Conservation (phyloP, 2,113 vertebrate genomes). For the Etheostoma spectabile region DNA sequence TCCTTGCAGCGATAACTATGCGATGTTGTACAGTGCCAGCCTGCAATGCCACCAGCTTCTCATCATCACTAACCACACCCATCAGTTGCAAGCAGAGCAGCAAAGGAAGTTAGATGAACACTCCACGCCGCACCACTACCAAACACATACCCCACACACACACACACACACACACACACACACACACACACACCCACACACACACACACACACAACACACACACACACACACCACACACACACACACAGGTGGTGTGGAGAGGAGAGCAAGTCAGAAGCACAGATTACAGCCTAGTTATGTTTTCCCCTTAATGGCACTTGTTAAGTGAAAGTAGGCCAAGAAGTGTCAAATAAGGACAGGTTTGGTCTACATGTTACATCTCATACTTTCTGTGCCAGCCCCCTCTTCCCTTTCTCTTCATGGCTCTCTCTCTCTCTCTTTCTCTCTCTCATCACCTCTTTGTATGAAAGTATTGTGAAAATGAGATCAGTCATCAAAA, state of each 20-base stretch:
- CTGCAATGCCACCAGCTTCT: slow-evolving; percentile 3
- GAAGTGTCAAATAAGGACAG: slow-evolving; percentile 52
- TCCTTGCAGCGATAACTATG: neutral
- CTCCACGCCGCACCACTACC: neutral
- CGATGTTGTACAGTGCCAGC: neutral
- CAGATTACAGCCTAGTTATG: slow-evolving; percentile 50
- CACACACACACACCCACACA: no score
- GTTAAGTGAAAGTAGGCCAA: slow-evolving; percentile 14
- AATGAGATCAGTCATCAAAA: neutral
- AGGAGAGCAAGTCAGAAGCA: slow-evolving; percentile 52
- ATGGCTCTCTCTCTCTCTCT: no score
- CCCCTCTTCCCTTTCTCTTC: neutral
- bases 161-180: neutral
- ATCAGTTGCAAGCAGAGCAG: slow-evolving; percentile 1
- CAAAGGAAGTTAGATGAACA: slow-evolving; percentile 45
- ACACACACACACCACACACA: no score
- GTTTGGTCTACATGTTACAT: neutral
- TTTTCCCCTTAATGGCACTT: slow-evolving; percentile 23
- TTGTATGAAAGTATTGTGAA: no score
- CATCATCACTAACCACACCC: slow-evolving; percentile 40
- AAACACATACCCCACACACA: neutral
- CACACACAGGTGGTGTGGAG: neutral
- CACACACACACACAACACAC: no score
- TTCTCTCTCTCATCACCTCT: no score
- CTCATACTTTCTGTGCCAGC: neutral